These are phyloP conservation scores for Octonoba sinensis DNA, from an alignment of 2,888 invertebrate genomes.

Conservation along the genomic window DNA sequence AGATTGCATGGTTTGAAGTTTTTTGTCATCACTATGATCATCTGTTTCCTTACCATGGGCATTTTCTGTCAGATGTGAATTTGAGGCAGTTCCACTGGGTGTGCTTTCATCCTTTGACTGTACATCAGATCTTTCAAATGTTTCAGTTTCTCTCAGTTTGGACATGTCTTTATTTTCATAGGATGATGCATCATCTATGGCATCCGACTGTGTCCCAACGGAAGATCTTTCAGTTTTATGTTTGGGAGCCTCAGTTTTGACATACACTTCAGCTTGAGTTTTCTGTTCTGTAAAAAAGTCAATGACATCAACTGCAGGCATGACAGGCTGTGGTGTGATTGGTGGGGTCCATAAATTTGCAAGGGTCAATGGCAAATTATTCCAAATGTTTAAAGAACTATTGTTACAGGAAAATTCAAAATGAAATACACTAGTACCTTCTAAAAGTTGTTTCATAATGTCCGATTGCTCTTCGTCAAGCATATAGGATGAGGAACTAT, in stretches of 20 bases:
- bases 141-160: too few species aligned
- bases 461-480: slow-evolving; percentile 79
- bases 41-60: too few species aligned
- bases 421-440: slow-evolving; percentile 56
- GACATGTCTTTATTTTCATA: too few species aligned
- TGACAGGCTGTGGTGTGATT: slow-evolving; percentile 64
- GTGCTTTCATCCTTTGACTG: too few species aligned
- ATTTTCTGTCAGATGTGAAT: too few species aligned
- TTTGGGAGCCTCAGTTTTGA: slow-evolving; percentile 21
- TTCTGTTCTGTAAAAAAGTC: slow-evolving; percentile 65
- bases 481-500: slow-evolving; percentile 84
- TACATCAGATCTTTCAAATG: too few species aligned
- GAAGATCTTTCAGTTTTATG: too few species aligned
- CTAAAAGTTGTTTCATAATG: slow-evolving; percentile 64
- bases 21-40: too few species aligned
- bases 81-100: too few species aligned
- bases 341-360: slow-evolving; percentile 86
- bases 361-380: slow-evolving; percentile 83
- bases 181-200: too few species aligned
- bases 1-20: not conserved
- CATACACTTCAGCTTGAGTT: slow-evolving; percentile 17
- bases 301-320: slow-evolving; percentile 66
- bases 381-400: slow-evolving; percentile 84
- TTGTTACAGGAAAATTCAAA: slow-evolving; percentile 65
- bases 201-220: too few species aligned